Percentiles rank a stretch among this genome's conserved stretches.
Evolutionary conservation across 1,140 invertebrate genomes (phyloP).

Genomic region (Achroia grisella): DNA sequence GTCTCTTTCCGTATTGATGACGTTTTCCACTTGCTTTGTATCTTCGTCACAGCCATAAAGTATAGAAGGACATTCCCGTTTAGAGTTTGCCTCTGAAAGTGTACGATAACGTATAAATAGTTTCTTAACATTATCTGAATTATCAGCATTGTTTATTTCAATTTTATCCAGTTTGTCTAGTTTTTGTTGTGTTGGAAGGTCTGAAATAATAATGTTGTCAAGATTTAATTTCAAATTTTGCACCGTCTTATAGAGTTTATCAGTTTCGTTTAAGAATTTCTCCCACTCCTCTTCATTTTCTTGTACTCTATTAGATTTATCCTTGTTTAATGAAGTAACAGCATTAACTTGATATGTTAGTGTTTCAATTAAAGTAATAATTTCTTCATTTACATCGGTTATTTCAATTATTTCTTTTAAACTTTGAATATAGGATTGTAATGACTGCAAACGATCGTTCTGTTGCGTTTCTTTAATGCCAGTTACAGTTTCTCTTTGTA

Average conservation of each 20-base stretch:
- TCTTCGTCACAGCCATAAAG: conserved; percentile 78
- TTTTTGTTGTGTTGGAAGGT: conserved; percentile 76
- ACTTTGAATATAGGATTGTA: conserved; percentile 46
- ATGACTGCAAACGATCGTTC: conserved; percentile 34
- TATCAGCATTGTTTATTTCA: conserved; percentile 74
- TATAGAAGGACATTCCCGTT: conserved; percentile 77
- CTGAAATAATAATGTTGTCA: conserved; percentile 75
- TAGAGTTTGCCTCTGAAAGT: conserved; percentile 45
- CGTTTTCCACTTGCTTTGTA: conserved; percentile 80
- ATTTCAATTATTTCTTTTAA: conserved; percentile 55
- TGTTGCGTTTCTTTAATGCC: conserved; percentile 34
- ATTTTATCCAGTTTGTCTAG: conserved; percentile 79
- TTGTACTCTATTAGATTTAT: conserved; percentile 76
- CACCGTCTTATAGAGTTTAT: conserved; percentile 71
- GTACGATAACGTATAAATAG: conserved; percentile 40
- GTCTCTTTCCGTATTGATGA: conserved; percentile 81
- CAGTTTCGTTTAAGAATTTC: conserved; percentile 77
- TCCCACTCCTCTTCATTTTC: conserved; percentile 80
- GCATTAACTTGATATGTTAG: conserved; percentile 66
- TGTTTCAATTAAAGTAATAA: conserved; percentile 58
- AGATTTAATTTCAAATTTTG: conserved; percentile 73
- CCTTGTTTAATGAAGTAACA: conserved; percentile 76
- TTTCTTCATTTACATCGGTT: conserved; percentile 60
- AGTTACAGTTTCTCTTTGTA: conserved; percentile 70
- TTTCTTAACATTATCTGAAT: conserved; percentile 39